Conservation (phyloP, 2,113 vertebrate species). For the Sinocyclocheilus maitianheensis region DNA sequence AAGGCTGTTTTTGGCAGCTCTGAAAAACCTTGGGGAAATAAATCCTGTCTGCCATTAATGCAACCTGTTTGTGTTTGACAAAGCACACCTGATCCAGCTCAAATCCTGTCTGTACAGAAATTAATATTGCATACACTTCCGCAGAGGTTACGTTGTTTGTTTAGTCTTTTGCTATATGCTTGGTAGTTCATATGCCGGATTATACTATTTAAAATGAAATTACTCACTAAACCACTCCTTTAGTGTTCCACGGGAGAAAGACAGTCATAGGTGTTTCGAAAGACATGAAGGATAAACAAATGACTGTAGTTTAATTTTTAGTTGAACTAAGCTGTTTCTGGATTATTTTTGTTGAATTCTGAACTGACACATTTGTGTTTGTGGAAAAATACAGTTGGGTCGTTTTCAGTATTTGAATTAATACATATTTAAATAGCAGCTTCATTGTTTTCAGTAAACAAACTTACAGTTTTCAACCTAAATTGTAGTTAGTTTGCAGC, state of each 20-base stretch:
- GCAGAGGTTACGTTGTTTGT: background rate
- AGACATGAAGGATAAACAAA: background rate
- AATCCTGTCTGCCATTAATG: constrained; percentile 26
- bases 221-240: background rate
- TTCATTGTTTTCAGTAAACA: background rate
- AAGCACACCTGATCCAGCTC: constrained; percentile 31
- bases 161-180: background rate
- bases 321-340: background rate
- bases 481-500: background rate
- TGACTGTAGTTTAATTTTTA: background rate
- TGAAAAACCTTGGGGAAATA: constrained; percentile 25
- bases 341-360: no score
- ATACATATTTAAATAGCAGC: background rate
- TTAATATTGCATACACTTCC: background rate
- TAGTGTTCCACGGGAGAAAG: background rate
- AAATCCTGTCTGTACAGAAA: constrained; percentile 27
- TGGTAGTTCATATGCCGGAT: no score
- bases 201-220: background rate
- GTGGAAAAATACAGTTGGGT: background rate
- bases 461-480: background rate
- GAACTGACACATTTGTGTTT: background rate
- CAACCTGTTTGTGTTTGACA: constrained; percentile 38
- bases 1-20: constrained; percentile 38
- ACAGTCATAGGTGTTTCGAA: background rate
- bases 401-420: background rate